Evolutionary conservation across 1,140 invertebrate genomes (phyloP), one percentile per base, ranked within the genome.

Genomic region (Condylostylus longicornis): DNA sequence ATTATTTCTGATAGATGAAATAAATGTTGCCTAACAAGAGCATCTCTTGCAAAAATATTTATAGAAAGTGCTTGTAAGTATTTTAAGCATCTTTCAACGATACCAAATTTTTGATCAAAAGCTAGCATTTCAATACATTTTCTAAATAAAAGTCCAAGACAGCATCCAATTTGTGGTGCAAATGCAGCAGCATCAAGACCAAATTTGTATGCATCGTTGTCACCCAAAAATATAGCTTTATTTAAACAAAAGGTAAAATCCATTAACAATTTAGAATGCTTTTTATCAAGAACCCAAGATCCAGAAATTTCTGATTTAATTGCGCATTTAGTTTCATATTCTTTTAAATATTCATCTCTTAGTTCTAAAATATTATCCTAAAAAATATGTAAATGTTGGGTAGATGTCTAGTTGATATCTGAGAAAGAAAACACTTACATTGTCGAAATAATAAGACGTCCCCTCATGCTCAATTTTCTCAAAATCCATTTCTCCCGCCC

Each of bases 391-490:
- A 21, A 22, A 30, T 38, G 10, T 3, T 5, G 32, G 6, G 13
- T 32, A 19, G 13, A 23, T 17, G 25, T 15, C 9, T 17, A 7
- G 12, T 6, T 25, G 23, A 5, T 5, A 33, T 4, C 3, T 21
- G 5, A n/a, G 25, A n/a, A 15, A 20, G 4, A 13, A 4, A n/a
- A 13, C n/a, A 41, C 12, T 37, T 42, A 42, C 40, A 3, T 49
- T 53, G 23, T 55, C 49, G 36, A 53, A 60, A 34, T 48, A 60
- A 23, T 46, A 59, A 19, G 48, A 59, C n/a, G n/a, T n/a, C 31
- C 51, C 57, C 30, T 59, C 56, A 28, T 58, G 56, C 17, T 59
- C 53, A 33, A 60, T 51, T 22, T 50, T 52, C 30, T 60, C 57
- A 53, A 53, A 60, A 30, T 55, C 49, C n/a, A 38, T 56, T 37